Conservation (phyloP, 2,113 vertebrate genomes). For the Pelecanus crispus region DNA sequence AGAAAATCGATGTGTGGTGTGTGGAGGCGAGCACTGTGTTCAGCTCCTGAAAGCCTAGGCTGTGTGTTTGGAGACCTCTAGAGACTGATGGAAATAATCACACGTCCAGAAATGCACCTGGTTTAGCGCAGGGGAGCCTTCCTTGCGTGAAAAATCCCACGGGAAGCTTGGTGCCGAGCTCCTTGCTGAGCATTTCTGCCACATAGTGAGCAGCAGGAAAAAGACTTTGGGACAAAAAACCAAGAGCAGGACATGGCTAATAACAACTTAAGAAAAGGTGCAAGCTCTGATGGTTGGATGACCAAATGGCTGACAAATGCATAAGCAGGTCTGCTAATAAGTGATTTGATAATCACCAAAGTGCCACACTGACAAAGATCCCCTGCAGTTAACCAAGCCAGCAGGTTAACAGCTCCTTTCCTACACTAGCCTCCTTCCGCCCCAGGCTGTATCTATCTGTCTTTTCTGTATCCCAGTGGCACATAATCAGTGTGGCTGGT, state of each 20-base stretch:
- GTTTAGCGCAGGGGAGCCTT: background rate
- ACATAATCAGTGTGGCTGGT: background rate
- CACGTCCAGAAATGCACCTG: rapidly evolving
- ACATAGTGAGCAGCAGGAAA: background rate
- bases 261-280: background rate
- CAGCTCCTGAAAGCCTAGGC: background rate
- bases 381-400: background rate
- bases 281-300: background rate
- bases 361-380: background rate
- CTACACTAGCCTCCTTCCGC: background rate
- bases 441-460: no score
- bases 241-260: background rate
- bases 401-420: background rate
- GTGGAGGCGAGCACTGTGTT: rapidly evolving
- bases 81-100: background rate
- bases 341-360: background rate
- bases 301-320: conserved; percentile 14
- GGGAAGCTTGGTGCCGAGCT: rapidly evolving
- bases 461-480: background rate
- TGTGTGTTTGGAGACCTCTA: conserved; percentile 16
- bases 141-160: background rate
- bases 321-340: background rate
- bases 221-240: background rate
- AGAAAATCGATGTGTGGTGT: rapidly evolving
- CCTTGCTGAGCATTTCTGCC: background rate